phyloP scores from a whole-genome alignment of 2,797 vertebrate genomes.

The Sternotherus odoratus region DNA sequence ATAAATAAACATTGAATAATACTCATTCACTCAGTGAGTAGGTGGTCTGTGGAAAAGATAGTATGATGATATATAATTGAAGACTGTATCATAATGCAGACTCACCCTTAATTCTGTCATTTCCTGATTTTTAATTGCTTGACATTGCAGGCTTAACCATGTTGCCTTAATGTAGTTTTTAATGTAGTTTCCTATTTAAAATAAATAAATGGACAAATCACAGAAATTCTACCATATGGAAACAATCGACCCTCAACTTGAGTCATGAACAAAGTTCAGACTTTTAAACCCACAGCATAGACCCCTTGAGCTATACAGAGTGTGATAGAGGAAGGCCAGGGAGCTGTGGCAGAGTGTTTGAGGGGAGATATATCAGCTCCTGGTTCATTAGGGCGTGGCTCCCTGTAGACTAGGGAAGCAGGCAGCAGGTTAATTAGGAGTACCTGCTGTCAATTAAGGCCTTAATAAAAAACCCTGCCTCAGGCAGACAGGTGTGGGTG shows the following conservation, averaged over 20 bases:
- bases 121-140: not conserved
- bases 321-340: no score
- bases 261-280: no score
- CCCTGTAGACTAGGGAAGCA: no score
- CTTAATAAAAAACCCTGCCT: no score
- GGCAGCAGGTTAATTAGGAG: no score
- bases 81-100: not conserved
- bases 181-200: not conserved
- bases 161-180: not conserved
- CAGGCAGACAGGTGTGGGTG: no score
- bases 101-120: not conserved
- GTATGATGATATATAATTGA: not conserved
- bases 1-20: not conserved
- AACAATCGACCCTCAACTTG: not conserved
- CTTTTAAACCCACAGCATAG: accelerated
- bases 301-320: accelerated
- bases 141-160: not conserved
- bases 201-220: not conserved
- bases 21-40: not conserved
- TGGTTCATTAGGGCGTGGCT: no score
- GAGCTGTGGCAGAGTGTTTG: no score
- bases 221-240: not conserved
- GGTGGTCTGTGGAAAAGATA: not conserved
- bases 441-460: no score
- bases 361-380: no score